phyloP scores from a whole-genome alignment of 2,888 invertebrate genomes.

The Tachystola acroxantha region DNA sequence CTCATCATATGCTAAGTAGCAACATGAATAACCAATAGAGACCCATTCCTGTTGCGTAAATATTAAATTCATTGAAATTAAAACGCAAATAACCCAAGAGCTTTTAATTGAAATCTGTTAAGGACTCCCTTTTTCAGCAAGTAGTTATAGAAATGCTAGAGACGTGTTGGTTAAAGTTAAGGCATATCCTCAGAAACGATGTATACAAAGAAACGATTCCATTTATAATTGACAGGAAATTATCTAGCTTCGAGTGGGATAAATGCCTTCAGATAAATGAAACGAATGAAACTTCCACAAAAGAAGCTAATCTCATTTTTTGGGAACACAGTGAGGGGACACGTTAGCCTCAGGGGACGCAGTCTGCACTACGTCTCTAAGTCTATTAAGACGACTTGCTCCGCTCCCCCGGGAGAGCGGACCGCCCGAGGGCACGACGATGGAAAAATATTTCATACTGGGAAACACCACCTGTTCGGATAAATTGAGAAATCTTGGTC shows the following conservation, averaged over 20 bases:
- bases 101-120: no score
- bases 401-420: slow-evolving; percentile 42
- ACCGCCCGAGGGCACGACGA: slow-evolving; percentile 45
- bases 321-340: slow-evolving; percentile 35
- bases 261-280: slow-evolving; percentile 16
- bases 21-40: no score
- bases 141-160: no score
- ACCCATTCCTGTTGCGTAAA: no score
- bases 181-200: no score
- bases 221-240: not conserved
- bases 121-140: no score
- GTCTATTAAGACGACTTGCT: slow-evolving; percentile 72
- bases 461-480: slow-evolving; percentile 57
- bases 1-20: no score
- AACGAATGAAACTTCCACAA: slow-evolving; percentile 44
- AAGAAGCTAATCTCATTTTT: slow-evolving; percentile 64
- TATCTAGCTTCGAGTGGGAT: slow-evolving; percentile 3
- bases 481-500: slow-evolving; percentile 49
- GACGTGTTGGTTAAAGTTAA: no score
- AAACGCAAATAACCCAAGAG: no score
- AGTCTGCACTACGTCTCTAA: slow-evolving; percentile 61
- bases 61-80: no score
- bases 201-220: not conserved
- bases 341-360: slow-evolving; percentile 55
- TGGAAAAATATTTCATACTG: slow-evolving; percentile 62